Conservation (phyloP, 2,888 invertebrate genomes). For the Pachycephus smyrnensis region DNA sequence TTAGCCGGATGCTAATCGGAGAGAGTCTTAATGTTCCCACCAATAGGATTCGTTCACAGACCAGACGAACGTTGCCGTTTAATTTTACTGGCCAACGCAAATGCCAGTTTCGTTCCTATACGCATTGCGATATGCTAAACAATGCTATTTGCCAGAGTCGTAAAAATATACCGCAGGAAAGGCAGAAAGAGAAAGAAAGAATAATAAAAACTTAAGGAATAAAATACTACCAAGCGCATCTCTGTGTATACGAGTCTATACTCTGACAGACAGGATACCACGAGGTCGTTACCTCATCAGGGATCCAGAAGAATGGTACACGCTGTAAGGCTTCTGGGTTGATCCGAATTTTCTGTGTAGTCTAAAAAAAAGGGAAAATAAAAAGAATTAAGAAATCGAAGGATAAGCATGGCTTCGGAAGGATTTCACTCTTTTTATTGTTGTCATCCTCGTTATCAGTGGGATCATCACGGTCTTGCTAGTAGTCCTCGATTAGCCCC, state of each 20-base stretch:
- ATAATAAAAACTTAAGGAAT: not conserved
- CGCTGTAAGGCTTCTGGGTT: not conserved
- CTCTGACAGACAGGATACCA: not conserved
- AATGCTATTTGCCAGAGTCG: constrained; percentile 4
- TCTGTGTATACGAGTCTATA: not conserved
- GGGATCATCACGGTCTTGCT: not conserved
- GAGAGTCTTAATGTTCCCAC: not conserved
- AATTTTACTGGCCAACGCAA: not conserved
- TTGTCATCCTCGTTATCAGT: not conserved
- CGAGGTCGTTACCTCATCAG: not conserved
- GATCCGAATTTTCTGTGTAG: not conserved
- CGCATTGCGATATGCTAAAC: not conserved
- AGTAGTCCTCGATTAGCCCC: not conserved
- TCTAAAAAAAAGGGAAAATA: not conserved
- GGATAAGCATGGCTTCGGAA: not conserved
- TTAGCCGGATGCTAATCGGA: not conserved
- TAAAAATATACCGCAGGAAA: not conserved
- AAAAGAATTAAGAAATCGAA: not conserved
- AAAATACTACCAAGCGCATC: not conserved
- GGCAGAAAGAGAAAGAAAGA: not conserved
- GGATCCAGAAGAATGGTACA: not conserved
- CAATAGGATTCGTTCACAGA: not conserved
- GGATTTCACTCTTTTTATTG: not conserved
- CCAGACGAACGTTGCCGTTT: not conserved
- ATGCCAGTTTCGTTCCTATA: not conserved